phyloP scores from a whole-genome alignment of 1,140 invertebrate species.

The Bombus impatiens region DNA sequence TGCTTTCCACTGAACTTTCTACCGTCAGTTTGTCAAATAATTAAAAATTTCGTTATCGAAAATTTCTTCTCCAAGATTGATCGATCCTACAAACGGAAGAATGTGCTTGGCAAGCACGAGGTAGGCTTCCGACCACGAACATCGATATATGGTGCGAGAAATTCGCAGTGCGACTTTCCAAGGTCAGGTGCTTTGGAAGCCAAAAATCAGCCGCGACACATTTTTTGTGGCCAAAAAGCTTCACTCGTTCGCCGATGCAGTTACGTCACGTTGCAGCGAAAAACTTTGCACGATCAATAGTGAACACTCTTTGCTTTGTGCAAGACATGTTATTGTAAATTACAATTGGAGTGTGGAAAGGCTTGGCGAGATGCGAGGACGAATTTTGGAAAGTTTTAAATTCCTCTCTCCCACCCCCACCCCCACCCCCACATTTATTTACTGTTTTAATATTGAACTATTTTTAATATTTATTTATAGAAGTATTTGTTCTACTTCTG shows the following conservation, averaged over 20 bases:
- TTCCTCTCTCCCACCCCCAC: too few relatives aligned
- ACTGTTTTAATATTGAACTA: too few relatives aligned
- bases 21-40: not conserved
- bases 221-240: conserved; percentile 45
- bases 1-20: too few relatives aligned
- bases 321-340: not conserved
- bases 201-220: conserved; percentile 24
- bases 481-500: too few relatives aligned
- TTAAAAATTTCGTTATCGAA: not conserved
- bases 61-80: not conserved
- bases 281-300: conserved; percentile 61
- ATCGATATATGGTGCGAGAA: not conserved
- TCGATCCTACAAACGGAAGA: not conserved
- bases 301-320: not conserved
- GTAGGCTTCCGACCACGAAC: not conserved
- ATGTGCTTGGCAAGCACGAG: not conserved
- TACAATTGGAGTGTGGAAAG: too few relatives aligned
- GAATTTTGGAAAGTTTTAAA: not conserved
- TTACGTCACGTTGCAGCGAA: conserved; percentile 62
- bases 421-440: too few relatives aligned
- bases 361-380: not conserved
- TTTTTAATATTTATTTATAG: too few relatives aligned
- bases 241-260: conserved; percentile 21
- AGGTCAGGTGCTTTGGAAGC: conserved; percentile 18
- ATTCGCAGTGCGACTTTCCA: conserved; percentile 23